Base-by-base conservation (phyloP, 2,888 invertebrate species). In the Cephus nigrinus region DNA sequence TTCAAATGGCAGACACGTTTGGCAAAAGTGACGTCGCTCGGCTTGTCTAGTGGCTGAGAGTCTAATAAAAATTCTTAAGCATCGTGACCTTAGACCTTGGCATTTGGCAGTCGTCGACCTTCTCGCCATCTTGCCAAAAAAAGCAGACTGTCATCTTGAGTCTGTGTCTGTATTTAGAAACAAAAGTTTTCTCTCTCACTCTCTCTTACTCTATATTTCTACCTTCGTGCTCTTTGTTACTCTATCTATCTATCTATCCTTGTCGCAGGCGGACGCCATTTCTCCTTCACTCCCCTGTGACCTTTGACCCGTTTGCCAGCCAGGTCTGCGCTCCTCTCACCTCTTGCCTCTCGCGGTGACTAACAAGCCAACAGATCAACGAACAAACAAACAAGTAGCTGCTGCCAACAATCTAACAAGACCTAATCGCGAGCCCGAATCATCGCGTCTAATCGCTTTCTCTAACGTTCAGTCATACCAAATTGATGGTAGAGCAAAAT, bases 151-250 rank as follows among this genome's bases (percentile, higher is more conserved):
- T 55, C 55, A 9, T 23, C 55, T 55, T 23, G 23, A 55, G 23
- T 23, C 9, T 40, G 36, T 36, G 12, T 40, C 40, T 23, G 5
- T 55, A 23, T 23, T 55, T 55, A 55, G 36, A 36, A 36, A 55
- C 23, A 40, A 40, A 55, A 55, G 31, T 32, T 3, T 32, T 32
- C 32, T 4, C 32, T 23, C 9, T 55, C 73, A 36, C 35, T 35
- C 35, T 80, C 33, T 71, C 75, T 83, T 81, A 82, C 75, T 90
- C 84, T 88, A 80, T 82, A 84, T 76, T 69, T n/a, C 69, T 5
- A 9, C 36, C 33, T 78, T 40, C 15, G 15, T 40, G 34, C 73
- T 73, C 69, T 35, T 33, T 4, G 11, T 23, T 23, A 23, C 9
- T 55, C 55, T 40, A 0, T 40, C 35, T 11, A 9, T 34, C 34